Evolutionary conservation across 23 tunicate genomes (phyloP).

Genomic region (Ascidia mentula): DNA sequence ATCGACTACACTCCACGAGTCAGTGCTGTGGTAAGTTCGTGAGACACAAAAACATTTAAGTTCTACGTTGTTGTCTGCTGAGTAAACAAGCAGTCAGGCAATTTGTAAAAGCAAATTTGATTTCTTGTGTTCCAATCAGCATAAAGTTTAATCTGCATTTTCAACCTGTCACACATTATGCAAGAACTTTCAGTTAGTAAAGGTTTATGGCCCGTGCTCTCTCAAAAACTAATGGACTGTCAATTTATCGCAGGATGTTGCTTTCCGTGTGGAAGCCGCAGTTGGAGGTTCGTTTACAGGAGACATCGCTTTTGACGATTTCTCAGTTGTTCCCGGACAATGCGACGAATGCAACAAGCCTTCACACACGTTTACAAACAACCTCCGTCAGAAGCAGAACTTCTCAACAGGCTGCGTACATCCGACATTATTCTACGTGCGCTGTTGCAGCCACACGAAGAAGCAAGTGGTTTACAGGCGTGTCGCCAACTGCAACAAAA

Average conservation of each 20-base stretch:
- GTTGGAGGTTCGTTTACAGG: constrained; percentile 68
- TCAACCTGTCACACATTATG: too few species aligned
- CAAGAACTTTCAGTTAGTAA: too few species aligned
- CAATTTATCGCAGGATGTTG: constrained; percentile 52
- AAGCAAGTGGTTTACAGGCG: constrained; percentile 47
- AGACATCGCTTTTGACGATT: constrained; percentile 89
- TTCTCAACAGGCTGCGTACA: constrained; percentile 80
- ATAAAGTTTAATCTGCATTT: too few species aligned
- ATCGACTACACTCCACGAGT: constrained; percentile 53
- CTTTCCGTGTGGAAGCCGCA: constrained; percentile 72
- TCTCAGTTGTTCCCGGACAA: constrained; percentile 60
- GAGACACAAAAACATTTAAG: too few species aligned
- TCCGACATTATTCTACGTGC: constrained; percentile 61
- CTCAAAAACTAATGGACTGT: too few species aligned
- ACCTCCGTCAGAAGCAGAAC: constrained; percentile 41
- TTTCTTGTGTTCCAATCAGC: background rate
- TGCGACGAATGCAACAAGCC: constrained; percentile 75
- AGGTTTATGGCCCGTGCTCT: too few species aligned
- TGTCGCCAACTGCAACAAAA: constrained; percentile 45
- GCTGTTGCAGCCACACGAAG: constrained; percentile 66
- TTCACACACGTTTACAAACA: constrained; percentile 33
- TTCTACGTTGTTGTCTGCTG: too few species aligned
- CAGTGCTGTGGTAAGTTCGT: constrained; percentile 39
- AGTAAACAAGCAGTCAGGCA: too few species aligned
- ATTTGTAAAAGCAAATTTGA: background rate